Conservation (phyloP, 2,113 vertebrate species). For the Megaceryle maxima region DNA sequence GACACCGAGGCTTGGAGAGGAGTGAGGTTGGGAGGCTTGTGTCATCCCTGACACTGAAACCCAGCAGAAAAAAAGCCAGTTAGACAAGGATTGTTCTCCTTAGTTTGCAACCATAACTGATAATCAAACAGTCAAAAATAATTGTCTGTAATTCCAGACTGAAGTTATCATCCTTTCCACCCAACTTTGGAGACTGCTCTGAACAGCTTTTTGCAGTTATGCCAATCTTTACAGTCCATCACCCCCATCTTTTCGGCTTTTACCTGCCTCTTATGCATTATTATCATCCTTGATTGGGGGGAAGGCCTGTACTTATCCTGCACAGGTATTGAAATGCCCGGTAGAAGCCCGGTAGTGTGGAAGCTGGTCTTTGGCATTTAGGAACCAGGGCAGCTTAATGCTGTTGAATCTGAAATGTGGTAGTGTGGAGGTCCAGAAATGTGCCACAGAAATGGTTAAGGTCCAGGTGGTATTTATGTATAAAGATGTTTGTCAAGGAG, state of each 20-base stretch:
- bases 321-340: neutral
- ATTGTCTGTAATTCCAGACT: neutral
- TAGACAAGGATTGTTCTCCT: neutral
- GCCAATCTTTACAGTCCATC: neutral
- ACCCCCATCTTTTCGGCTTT: neutral
- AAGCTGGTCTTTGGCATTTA: neutral
- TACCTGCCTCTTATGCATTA: neutral
- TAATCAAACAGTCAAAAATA: neutral
- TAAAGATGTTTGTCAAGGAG: neutral
- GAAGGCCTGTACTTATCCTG: neutral
- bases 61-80: neutral
- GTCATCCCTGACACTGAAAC: neutral
- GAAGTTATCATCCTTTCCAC: neutral
- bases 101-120: neutral
- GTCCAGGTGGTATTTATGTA: neutral
- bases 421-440: neutral
- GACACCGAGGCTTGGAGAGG: neutral
- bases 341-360: neutral
- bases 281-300: neutral
- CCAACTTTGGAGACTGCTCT: neutral
- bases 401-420: neutral
- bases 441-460: neutral
- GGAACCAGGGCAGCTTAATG: neutral
- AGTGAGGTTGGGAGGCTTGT: neutral
- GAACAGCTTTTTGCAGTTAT: neutral